Base-by-base conservation (phyloP, 2,113 vertebrate species). In the Hypanus sabinus region DNA sequence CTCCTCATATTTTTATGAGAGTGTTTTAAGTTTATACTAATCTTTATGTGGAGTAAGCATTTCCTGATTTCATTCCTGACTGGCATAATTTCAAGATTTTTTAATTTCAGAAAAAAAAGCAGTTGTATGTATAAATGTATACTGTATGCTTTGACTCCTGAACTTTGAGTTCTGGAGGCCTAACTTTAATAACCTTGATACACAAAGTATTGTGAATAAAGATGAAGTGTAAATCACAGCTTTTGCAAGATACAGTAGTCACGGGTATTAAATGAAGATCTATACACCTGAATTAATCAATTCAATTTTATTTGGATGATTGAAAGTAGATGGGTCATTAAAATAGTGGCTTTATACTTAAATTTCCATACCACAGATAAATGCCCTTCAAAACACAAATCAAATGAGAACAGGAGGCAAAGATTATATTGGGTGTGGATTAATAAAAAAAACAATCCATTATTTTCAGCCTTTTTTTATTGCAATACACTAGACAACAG, bases 401-500 rank as follows among this genome's bases (percentile, higher is more conserved):
- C 33, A 73, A 73, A 36, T 36, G 60, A 60, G 55, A 65, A 65
- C 38, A 22, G 18, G 38, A 16, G 46, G 4, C 24, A 85, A 76
- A 94, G 38, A 94, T 94, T 81, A 65, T 65, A 1, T 79, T 33
- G 65, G 62, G 46, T 11, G 22, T 18, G 46, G 57, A 5, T 60
- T n/a, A 80, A 94, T 57, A 62, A 27, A 81, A 81, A 79, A 38
- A 57, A 36, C 38, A 77, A 80, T 60, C 75, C 6, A 94, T 93
- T 94, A 80, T 94, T 77, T 57, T 79, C 33, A 62, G 71, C 71
- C 71, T 94, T 80, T 57, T 57, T 94, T 81, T 81, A 94, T 94
- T 94, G 77, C 94, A 94, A 94, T 76, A 60, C 94, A 93, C 87
- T 60, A 94, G 90, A 94, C 94, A 95, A 46, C 46, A 46, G 46